phyloP scores from a whole-genome alignment of 1,140 invertebrate species.

The Cardiocondyla obscurior region DNA sequence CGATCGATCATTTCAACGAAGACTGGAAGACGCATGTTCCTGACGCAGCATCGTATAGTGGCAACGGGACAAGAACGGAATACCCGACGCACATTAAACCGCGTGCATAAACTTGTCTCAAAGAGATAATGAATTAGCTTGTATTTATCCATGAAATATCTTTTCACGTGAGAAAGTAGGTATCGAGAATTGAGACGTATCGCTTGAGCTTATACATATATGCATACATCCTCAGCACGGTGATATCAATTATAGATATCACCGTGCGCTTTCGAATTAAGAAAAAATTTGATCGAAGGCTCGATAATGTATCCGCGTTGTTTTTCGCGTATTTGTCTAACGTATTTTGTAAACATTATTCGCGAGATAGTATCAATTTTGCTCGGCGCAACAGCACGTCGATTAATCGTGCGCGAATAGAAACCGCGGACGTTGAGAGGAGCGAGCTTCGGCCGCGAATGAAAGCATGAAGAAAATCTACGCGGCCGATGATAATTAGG shows the following conservation, averaged over 20 bases:
- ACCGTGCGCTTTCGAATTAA: background rate
- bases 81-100: constrained; percentile 14
- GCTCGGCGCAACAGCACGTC: constrained; percentile 17
- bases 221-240: background rate
- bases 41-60: constrained; percentile 34
- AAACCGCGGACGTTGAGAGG: background rate
- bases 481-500: constrained; percentile 63
- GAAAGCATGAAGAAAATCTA: constrained; percentile 2
- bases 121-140: constrained; percentile 27
- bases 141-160: background rate
- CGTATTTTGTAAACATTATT: background rate
- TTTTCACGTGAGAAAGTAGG: background rate
- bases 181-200: background rate
- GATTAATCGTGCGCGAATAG: constrained; percentile 35
- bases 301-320: background rate
- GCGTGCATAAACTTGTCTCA: background rate
- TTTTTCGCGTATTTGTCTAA: background rate
- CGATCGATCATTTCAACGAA: constrained; percentile 68
- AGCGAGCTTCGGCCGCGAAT: constrained; percentile 4
- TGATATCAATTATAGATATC: background rate
- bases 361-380: background rate
- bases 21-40: constrained; percentile 21
- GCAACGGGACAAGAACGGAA: constrained; percentile 20
- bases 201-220: background rate
- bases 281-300: background rate